Percentiles rank a stretch among this genome's conserved stretches.
Evolutionary conservation across 2,888 invertebrate species (phyloP).

Genomic region (Campoplex capitator): DNA sequence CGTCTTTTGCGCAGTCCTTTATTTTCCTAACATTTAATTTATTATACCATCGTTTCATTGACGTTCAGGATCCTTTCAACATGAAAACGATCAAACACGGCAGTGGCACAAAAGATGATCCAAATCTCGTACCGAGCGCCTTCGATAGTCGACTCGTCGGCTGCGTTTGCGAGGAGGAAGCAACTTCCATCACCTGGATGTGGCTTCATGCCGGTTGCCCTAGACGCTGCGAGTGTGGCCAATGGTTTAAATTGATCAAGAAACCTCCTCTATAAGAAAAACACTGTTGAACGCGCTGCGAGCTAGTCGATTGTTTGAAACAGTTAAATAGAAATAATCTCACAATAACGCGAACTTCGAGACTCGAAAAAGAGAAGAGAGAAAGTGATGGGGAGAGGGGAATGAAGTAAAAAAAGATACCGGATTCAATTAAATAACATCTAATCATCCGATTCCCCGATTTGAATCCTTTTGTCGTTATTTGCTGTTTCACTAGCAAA

Average conservation of each 20-base stretch:
- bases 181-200: conserved; percentile 96
- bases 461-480: not conserved
- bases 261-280: conserved; percentile 89
- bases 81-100: conserved; percentile 93
- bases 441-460: conserved; percentile 68
- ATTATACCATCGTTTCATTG: not conserved
- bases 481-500: not conserved
- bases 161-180: conserved; percentile 98
- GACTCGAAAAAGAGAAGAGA: conserved; percentile 42
- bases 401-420: not conserved
- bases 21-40: not conserved
- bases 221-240: conserved; percentile 97
- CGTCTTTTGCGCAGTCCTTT: not conserved
- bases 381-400: not conserved
- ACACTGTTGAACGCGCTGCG: conserved; percentile 58
- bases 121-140: conserved; percentile 96
- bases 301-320: conserved; percentile 79
- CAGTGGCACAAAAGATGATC: conserved; percentile 92
- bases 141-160: conserved; percentile 96
- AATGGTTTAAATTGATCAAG: conserved; percentile 97
- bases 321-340: conserved; percentile 79
- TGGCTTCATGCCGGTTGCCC: conserved; percentile 96
- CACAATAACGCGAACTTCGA: conserved; percentile 73
- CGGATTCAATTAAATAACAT: conserved; percentile 47
- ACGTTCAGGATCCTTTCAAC: conserved; percentile 90